These are phyloP conservation scores for Drosophila sucinea DNA, from an alignment of 1,140 invertebrate species.

Conservation along the genomic window DNA sequence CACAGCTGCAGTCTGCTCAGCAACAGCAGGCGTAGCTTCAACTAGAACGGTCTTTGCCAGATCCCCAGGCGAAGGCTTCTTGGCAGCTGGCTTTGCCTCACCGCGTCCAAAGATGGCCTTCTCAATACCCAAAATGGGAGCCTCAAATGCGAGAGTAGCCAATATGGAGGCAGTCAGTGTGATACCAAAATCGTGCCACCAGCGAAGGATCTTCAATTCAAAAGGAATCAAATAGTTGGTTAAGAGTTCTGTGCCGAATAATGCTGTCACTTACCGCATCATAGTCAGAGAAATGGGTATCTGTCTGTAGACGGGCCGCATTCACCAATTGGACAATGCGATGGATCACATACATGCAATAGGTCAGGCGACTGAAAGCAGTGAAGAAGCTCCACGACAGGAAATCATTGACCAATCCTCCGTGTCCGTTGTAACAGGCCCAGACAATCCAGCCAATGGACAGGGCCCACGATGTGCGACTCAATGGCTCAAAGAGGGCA, in stretches of 20 bases:
- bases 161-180: conserved; percentile 70
- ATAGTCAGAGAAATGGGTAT: conserved; percentile 68
- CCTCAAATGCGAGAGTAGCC: conserved; percentile 76
- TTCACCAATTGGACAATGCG: conserved; percentile 79
- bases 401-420: conserved; percentile 86
- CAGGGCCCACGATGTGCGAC: conserved; percentile 87
- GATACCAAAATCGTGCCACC: conserved; percentile 81
- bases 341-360: conserved; percentile 89
- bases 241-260: background rate
- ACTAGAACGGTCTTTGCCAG: conserved; percentile 24
- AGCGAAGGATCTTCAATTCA: conserved; percentile 62
- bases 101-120: conserved; percentile 73
- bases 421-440: conserved; percentile 88
- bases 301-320: conserved; percentile 62
- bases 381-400: conserved; percentile 87
- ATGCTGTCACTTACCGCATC: conserved; percentile 53
- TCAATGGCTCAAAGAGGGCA: conserved; percentile 87
- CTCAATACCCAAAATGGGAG: conserved; percentile 77
- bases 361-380: conserved; percentile 87
- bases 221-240: background rate
- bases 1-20: background rate
- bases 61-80: conserved; percentile 54
- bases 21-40: conserved; percentile 4
- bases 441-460: conserved; percentile 89
- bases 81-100: conserved; percentile 46